Evolutionary conservation across 2,797 vertebrate genomes (phyloP).

Genomic region (Prionace glauca): DNA sequence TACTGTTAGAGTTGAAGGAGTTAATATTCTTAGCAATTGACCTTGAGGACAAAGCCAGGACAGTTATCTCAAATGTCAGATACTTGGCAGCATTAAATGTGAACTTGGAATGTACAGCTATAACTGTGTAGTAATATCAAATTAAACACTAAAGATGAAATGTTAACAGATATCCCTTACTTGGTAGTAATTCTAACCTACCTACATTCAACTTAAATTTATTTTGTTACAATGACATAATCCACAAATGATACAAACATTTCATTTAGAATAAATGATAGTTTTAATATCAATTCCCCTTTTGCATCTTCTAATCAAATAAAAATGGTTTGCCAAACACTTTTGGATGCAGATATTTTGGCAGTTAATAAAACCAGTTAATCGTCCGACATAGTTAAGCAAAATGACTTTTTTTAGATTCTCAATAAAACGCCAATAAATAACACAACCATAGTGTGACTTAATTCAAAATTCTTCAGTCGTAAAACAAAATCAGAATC

Average conservation of each 20-base stretch:
- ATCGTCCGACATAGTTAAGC: neutral
- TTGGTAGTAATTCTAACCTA: neutral
- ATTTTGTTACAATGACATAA: neutral
- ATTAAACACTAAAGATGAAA: neutral
- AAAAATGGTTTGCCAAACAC: neutral
- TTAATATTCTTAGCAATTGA: conserved; percentile 3
- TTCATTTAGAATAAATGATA: neutral
- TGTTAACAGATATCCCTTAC: neutral
- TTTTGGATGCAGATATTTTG: neutral
- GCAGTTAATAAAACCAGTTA: neutral
- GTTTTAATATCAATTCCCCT: neutral
- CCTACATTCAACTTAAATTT: neutral
- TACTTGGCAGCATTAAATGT: neutral
- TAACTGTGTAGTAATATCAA: neutral
- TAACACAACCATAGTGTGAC: neutral
- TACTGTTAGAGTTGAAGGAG: neutral
- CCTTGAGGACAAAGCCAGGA: neutral
- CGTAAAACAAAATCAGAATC: conserved; percentile 1
- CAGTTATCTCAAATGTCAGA: neutral
- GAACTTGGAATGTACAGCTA: neutral
- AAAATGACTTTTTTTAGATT: neutral
- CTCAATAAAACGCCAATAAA: neutral
- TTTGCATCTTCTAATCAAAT: neutral
- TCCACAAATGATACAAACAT: neutral
- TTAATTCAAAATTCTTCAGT: neutral